Evolutionary conservation across 2,113 vertebrate species (phyloP), one percentile per base, ranked within the genome.

Genomic region (Prinia subflava): DNA sequence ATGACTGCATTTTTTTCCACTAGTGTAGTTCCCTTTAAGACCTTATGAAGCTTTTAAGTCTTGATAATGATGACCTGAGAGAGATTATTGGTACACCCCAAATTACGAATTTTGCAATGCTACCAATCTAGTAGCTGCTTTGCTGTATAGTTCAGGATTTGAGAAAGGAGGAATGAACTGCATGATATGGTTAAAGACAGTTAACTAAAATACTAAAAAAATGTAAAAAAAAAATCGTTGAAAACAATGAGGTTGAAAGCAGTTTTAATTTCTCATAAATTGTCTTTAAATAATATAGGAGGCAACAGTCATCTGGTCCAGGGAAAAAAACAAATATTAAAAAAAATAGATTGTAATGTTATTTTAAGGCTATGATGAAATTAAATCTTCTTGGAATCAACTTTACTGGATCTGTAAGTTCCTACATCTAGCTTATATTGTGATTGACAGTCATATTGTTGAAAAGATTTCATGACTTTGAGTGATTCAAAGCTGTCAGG

Each of bases 11-110:
- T 83, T 93, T 83, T 87, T 65, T 88, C n/a, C n/a, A 6, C 39
- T 42, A 59, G 56, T 90, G 14, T 35, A 95, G 37, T 83, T 94
- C 83, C n/a, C 64, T 87, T 49, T 91, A 94, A 94, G 79, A 75
- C 30, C 28, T 94, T 89, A 65, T 37, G 42, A 83, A 78, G 30
- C 74, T 64, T 91, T 64, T 94, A 96, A 96, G 90, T 96, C 63
- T 73, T 94, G 52, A 59, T 95, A 96, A 97, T 96, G 83, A 94
- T 95, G 39, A 96, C 56, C 83, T 93, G 49, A 74, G 93, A 96
- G 87, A 95, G 69, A 68, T 77, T 88, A 89, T 97, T 96, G 96
- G 20, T 39, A 77, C 64, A 96, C 94, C 31, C 46, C 44, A 88
- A 92, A 67, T 87, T 15, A 71, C 94, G 79, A 96, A 93, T 96